Conservation (phyloP, 2,888 invertebrate genomes). For the Branchinecta sandiegonensis region DNA sequence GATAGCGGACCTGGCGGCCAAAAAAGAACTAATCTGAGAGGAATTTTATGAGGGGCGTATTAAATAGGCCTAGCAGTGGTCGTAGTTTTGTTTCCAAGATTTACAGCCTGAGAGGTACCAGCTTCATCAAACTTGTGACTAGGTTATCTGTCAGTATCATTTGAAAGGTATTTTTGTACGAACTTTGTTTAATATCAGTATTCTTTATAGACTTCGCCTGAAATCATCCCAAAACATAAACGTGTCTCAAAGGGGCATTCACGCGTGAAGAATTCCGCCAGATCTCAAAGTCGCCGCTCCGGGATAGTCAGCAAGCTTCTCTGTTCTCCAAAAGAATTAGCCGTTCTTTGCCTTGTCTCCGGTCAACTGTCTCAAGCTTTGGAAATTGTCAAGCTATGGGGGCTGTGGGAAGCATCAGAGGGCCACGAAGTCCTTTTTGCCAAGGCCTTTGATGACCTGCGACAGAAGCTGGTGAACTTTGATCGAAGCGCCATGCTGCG, state of each 20-base stretch:
- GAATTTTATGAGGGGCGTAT: no score
- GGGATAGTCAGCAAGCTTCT: conserved; percentile 5
- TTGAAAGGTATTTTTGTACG: no score
- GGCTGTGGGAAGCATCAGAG: conserved; percentile 5
- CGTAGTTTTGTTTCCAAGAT: no score
- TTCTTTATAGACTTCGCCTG: conserved; percentile 3
- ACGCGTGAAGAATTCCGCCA: background rate
- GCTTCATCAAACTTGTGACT: no score
- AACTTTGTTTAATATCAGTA: no score
- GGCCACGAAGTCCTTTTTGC: conserved; percentile 1
- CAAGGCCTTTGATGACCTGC: background rate
- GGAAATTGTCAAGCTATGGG: conserved; percentile 1
- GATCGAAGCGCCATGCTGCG: conserved; percentile 6
- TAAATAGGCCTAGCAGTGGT: no score
- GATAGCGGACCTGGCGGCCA: no score
- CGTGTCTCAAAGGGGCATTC: background rate
- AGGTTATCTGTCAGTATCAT: no score
- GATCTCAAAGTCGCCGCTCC: background rate
- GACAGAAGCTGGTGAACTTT: conserved; percentile 5
- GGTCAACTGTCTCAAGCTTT: background rate
- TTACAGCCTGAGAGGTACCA: no score
- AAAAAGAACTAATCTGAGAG: no score
- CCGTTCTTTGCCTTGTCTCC: background rate
- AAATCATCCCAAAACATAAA: background rate
- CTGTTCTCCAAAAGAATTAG: conserved; percentile 5